phyloP scores from a whole-genome alignment of 2,888 invertebrate genomes.

The Conops quadrifasciatus region DNA sequence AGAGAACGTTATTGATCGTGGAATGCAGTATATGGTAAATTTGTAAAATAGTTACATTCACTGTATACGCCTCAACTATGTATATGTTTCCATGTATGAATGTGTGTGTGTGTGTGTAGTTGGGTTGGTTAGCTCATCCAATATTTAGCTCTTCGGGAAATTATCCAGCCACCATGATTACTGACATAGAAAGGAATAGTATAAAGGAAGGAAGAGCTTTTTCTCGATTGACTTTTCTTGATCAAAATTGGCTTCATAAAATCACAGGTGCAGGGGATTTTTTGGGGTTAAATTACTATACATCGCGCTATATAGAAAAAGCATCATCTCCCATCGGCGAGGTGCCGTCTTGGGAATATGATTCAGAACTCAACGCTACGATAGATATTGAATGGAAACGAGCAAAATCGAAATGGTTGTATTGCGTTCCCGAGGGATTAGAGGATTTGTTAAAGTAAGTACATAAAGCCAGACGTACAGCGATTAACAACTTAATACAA shows the following conservation, averaged over 20 bases:
- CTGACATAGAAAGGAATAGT: constrained; percentile 56
- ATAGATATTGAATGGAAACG: constrained; percentile 52
- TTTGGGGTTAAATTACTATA: constrained; percentile 56
- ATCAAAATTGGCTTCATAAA: constrained; percentile 43
- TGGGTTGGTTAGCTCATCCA: constrained; percentile 62
- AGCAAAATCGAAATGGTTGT: constrained; percentile 55
- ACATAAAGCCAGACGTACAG: neutral
- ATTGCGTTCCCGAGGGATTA: constrained; percentile 55
- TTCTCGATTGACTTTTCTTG: constrained; percentile 51
- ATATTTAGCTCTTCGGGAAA: constrained; percentile 54
- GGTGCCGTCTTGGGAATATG: constrained; percentile 68
- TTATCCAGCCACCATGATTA: constrained; percentile 57
- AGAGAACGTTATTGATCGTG: constrained; percentile 48
- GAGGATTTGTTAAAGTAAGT: constrained; percentile 48
- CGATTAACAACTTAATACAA: constrained; percentile 14
- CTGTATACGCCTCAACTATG: neutral
- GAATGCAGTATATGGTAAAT: constrained; percentile 52
- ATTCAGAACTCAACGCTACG: constrained; percentile 54
- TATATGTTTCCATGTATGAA: neutral
- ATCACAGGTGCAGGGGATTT: constrained; percentile 54
- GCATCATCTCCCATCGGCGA: constrained; percentile 49
- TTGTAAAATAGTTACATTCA: neutral
- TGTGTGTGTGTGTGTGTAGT: constrained; percentile 45
- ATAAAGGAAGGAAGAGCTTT: constrained; percentile 52
- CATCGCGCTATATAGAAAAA: constrained; percentile 49